Base-by-base conservation (phyloP, 2,888 invertebrate genomes). In the Cynaeus angustus region DNA sequence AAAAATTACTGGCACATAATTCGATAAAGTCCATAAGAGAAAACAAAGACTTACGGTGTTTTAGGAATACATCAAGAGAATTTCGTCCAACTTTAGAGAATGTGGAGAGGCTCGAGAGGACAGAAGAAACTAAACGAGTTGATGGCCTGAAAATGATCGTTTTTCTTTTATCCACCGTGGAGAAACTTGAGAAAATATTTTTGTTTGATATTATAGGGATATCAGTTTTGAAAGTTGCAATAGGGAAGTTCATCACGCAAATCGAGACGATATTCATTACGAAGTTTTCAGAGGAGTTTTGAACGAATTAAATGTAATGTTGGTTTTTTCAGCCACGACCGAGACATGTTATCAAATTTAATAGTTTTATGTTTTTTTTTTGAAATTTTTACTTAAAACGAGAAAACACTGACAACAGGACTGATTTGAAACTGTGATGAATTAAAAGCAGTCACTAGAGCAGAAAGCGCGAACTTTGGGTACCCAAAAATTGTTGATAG, bases 211-310 rank as follows among this genome's bases (percentile, higher is more conserved):
- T 37, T 33, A 48, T 45, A 12, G 45, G 30, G 46, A 21, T 56
- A 41, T 30, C 45, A 45, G 16, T 10, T 9, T 21, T 45, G n/a
- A 43, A 58, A 45, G 28, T 58, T 37, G 48, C 8, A 37, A 48
- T 59, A 61, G 46, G 61, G 46, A 61, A 48, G 3, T 59, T 9
- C 7, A n/a, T 21, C 28, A 13, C 16, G 6, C 1, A 46, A 46
- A 33, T 28, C 5, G 43, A 37, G 46, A 50, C 37, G 46, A 61
- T 61, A 61, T 61, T 61, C 61, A 61, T 61, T 61, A 46, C 30
- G 6, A 33, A 33, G 33, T 33, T 33, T 33, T n/a, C 9, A 33
- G 33, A 9, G 6, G 9, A 4, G 7, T n/a, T n/a, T n/a, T n/a
- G n/a, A n/a, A n/a, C n/a, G 21, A 21, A 21, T 21, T 21, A 21